Percentiles rank a stretch among this genome's conserved stretches.
phyloP scores from a whole-genome alignment of 1,140 invertebrate species.

The Propsilocerus akamusi region DNA sequence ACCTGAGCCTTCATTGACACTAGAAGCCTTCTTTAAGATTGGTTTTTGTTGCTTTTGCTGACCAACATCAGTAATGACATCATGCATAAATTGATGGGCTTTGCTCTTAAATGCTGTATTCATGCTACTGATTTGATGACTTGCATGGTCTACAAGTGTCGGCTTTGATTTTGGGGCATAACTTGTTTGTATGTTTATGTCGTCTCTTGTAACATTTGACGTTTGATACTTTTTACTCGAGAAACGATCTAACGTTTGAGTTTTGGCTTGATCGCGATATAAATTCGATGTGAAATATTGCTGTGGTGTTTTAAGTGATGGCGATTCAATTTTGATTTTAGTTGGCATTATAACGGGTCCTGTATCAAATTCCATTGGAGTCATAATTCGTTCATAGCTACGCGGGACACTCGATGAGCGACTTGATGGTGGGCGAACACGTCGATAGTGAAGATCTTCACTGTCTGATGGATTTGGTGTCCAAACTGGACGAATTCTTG shows the following conservation, averaged over 20 bases:
- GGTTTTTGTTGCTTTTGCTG: conserved; percentile 29
- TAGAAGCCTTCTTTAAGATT: conserved; percentile 29
- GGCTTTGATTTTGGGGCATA: conserved; percentile 38
- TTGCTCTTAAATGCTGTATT: conserved; percentile 47
- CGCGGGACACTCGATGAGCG: conserved; percentile 26
- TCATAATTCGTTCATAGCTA: conserved; percentile 27
- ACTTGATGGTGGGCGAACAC: conserved; percentile 31
- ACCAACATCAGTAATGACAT: conserved; percentile 38
- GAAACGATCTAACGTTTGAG: conserved; percentile 15
- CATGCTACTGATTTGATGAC: conserved; percentile 34
- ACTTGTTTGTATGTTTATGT: conserved; percentile 29
- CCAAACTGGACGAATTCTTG: conserved; percentile 38
- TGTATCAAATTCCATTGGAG: conserved; percentile 39
- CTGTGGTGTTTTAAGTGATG: conserved; percentile 11
- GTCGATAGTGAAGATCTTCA: conserved; percentile 32
- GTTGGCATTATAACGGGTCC: conserved; percentile 28
- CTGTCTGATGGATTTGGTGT: conserved; percentile 33
- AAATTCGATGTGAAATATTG: conserved; percentile 7
- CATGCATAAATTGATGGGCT: conserved; percentile 44
- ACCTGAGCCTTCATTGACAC: conserved; percentile 26
- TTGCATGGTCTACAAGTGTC: conserved; percentile 26
- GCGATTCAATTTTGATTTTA: conserved; percentile 15
- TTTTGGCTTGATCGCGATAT: conserved; percentile 8
- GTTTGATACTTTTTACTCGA: conserved; percentile 22
- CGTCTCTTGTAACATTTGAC: conserved; percentile 11